Evolutionary conservation across 2,797 vertebrate species (phyloP).

Genomic region (Moxostoma hubbsi): DNA sequence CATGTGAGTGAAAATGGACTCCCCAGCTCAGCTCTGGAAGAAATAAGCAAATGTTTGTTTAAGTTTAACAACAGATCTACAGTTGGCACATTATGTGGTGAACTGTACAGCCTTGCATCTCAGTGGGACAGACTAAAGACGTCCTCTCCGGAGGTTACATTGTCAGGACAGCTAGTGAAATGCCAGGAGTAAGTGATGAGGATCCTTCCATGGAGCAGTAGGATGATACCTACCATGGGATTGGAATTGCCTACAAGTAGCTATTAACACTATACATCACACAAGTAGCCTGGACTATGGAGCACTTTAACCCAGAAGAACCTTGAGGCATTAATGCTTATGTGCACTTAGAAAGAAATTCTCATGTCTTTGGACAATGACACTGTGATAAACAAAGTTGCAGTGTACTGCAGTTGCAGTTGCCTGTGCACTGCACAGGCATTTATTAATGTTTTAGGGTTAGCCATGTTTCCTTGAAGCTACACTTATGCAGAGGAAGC

Average conservation of each 20-base stretch:
- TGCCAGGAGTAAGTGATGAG: conserved; percentile 22
- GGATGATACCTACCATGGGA: conserved; percentile 13
- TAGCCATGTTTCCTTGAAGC: too few relatives aligned
- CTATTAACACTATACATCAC: not conserved
- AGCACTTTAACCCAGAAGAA: too few relatives aligned
- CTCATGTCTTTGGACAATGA: too few relatives aligned
- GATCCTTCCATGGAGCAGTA: conserved; percentile 1
- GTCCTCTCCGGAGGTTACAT: conserved; percentile 41
- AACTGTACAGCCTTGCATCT: conserved; percentile 50
- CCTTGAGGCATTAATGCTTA: too few relatives aligned
- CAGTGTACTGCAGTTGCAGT: too few relatives aligned
- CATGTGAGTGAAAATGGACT: conserved; percentile 33
- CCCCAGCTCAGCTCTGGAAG: conserved; percentile 15
- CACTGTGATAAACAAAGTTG: too few relatives aligned
- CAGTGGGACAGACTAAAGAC: conserved; percentile 53
- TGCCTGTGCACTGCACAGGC: too few relatives aligned
- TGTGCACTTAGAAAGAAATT: too few relatives aligned
- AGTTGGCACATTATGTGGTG: conserved; percentile 37
- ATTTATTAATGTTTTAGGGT: too few relatives aligned
- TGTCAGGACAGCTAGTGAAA: conserved; percentile 48
- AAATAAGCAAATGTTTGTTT: conserved; percentile 38
- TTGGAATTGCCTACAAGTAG: conserved; percentile 9
- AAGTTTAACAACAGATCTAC: conserved; percentile 47
- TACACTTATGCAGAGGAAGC: too few relatives aligned
- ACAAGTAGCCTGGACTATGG: conserved; percentile 16